phyloP scores from a whole-genome alignment of 2,113 vertebrate species.

The Grammomys surdaster region DNA sequence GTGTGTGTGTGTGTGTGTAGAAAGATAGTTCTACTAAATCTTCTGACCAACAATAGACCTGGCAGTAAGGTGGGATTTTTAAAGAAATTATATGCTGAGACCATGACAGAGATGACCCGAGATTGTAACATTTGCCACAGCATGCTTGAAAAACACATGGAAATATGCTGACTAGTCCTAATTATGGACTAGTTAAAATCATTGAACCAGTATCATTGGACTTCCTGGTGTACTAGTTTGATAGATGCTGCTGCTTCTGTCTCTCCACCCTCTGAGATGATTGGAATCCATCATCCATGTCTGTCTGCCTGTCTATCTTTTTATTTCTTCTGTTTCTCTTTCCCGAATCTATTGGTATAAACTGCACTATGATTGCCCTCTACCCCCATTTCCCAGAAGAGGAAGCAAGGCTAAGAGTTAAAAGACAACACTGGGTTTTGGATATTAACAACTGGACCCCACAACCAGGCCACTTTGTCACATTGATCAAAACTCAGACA shows the following conservation, averaged over 20 bases:
- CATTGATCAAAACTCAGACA: neutral
- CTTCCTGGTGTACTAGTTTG: neutral
- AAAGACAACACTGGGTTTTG: neutral
- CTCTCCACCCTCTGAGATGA: neutral
- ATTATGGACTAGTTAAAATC: neutral
- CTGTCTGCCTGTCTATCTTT: neutral
- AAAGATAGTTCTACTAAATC: neutral
- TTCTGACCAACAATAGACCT: conserved; percentile 25
- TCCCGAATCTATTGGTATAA: neutral
- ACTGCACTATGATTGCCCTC: neutral
- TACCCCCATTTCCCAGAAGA: neutral
- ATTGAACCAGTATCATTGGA: neutral
- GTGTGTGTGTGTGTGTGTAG: neutral
- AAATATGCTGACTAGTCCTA: neutral
- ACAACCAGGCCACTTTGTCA: neutral
- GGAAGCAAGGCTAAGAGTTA: neutral
- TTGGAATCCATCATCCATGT: neutral
- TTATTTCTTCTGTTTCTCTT: neutral
- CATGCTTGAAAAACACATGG: neutral
- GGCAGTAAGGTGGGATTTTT: neutral
- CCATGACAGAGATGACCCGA: neutral
- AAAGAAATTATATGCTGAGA: neutral
- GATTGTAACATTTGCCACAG: neutral
- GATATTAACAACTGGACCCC: neutral
- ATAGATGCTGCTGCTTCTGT: neutral